phyloP scores from a whole-genome alignment of 2,113 vertebrate genomes.

The Camarhynchus parvulus region DNA sequence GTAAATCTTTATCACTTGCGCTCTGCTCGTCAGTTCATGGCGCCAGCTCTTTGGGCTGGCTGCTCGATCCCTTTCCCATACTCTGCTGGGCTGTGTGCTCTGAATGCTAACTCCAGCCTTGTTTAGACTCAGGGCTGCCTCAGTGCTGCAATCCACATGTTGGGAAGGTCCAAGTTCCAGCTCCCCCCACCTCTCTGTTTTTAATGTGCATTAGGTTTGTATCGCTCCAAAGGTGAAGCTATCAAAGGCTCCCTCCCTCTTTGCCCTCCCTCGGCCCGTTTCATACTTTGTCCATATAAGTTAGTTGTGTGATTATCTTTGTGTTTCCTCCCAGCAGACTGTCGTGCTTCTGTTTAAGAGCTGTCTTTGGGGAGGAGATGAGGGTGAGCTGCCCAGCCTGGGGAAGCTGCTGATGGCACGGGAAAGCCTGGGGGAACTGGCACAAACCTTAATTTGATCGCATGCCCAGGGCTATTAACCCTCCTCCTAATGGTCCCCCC shows the following conservation, averaged over 20 bases:
- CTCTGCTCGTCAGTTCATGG: constrained; percentile 77
- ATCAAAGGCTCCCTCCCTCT: background rate
- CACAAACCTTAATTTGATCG: constrained; percentile 19
- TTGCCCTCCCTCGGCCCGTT: background rate
- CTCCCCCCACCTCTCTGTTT: background rate
- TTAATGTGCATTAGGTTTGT: background rate
- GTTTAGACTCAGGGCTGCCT: background rate
- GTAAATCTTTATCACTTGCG: constrained; percentile 84
- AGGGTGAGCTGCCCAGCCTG: constrained; percentile 19
- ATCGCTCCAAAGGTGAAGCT: background rate
- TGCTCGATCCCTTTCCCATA: constrained; percentile 56
- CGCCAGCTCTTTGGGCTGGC: constrained; percentile 81
- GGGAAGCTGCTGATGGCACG: constrained; percentile 16
- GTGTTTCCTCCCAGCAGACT: background rate
- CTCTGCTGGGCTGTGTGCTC: constrained; percentile 54
- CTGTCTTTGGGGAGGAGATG: background rate
- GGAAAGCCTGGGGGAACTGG: constrained; percentile 40
- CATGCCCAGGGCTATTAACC: constrained; percentile 46
- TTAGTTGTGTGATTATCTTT: background rate
- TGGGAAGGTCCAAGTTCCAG: background rate
- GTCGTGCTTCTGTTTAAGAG: background rate
- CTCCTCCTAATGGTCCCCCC: background rate
- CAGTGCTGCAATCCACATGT: background rate
- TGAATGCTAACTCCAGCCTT: constrained; percentile 67
- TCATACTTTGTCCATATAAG: constrained; percentile 30